A percentile compares a stretch with the other conserved stretches of the same genome.
Conservation (phyloP, 2,888 invertebrate genomes). For the Chaetogeoica ovagalla region DNA sequence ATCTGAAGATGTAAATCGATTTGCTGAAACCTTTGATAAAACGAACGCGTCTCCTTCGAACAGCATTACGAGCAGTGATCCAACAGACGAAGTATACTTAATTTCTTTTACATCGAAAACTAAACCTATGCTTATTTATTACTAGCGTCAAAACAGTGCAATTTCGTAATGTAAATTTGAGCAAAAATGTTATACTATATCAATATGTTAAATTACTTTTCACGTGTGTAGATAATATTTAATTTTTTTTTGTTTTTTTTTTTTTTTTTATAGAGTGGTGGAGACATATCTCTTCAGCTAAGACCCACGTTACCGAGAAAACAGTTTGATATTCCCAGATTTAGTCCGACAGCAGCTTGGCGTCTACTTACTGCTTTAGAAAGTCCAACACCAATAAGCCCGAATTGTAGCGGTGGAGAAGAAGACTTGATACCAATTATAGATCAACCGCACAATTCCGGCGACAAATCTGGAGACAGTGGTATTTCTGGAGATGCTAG, state of each 20-base stretch:
- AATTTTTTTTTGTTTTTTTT: not conserved
- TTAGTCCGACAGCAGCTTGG: slow-evolving; percentile 85
- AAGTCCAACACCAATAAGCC: slow-evolving; percentile 56
- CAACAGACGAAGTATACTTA: slow-evolving; percentile 54
- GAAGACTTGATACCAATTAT: slow-evolving; percentile 61
- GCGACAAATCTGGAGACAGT: slow-evolving; percentile 80
- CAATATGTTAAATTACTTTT: not conserved
- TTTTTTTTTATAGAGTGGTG: slow-evolving; percentile 48
- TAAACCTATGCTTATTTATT: not conserved
- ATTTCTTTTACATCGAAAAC: not conserved
- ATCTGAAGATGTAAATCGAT: slow-evolving; percentile 59
- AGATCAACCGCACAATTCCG: slow-evolving; percentile 60
- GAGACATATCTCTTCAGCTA: slow-evolving; percentile 69
- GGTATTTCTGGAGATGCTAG: slow-evolving; percentile 81
- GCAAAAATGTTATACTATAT: not conserved
- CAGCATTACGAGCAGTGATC: slow-evolving; percentile 56
- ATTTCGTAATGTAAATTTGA: not conserved
- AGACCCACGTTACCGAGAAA: slow-evolving; percentile 80
- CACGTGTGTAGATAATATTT: too few relatives aligned
- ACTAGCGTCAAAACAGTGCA: not conserved
- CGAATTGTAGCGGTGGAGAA: slow-evolving; percentile 55
- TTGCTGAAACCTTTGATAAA: slow-evolving; percentile 58
- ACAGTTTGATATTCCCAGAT: slow-evolving; percentile 74
- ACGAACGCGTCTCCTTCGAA: slow-evolving; percentile 58
- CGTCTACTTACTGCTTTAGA: slow-evolving; percentile 70